Percentiles rank a stretch among this genome's conserved stretches.
These are phyloP conservation scores for Stomatorhinus walkeri DNA, from an alignment of 2,797 vertebrate genomes.

Conservation along the genomic window DNA sequence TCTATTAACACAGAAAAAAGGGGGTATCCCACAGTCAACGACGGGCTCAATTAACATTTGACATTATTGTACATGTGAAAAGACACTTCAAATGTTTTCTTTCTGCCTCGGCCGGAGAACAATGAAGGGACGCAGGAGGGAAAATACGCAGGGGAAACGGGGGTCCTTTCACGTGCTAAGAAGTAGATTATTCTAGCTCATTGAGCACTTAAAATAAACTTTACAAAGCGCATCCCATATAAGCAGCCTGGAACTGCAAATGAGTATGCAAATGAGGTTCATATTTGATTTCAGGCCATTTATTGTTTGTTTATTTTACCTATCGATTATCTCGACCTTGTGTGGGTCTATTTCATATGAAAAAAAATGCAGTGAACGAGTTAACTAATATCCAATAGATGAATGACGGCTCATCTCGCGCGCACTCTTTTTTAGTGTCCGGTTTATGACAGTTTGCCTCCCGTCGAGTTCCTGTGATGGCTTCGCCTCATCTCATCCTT, in stretches of 20 bases:
- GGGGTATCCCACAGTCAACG: conserved; percentile 35
- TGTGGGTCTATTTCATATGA: background rate
- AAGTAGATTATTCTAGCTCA: conserved; percentile 40
- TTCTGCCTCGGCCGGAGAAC: conserved; percentile 36
- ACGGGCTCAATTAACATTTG: conserved; percentile 50
- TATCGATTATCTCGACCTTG: background rate
- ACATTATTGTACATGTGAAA: conserved; percentile 37
- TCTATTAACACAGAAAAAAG: conserved; percentile 36
- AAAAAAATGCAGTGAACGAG: background rate
- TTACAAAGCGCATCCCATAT: conserved; percentile 21
- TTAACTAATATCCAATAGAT: background rate
- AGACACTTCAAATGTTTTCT: conserved; percentile 51
- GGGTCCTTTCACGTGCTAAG: conserved; percentile 53
- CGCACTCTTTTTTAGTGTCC: background rate
- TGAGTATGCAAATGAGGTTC: background rate
- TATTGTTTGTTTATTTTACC: background rate
- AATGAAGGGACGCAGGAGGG: conserved; percentile 38
- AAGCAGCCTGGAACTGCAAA: conserved; percentile 14
- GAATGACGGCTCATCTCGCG: background rate
- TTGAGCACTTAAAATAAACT: conserved; percentile 13
- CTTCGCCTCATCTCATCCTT: background rate
- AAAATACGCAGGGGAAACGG: conserved; percentile 42
- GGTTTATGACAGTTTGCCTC: background rate
- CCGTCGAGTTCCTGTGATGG: background rate
- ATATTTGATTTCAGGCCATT: background rate